Evolutionary conservation across 2,797 vertebrate genomes (phyloP).

Genomic region (Toxotes lorentzi): DNA sequence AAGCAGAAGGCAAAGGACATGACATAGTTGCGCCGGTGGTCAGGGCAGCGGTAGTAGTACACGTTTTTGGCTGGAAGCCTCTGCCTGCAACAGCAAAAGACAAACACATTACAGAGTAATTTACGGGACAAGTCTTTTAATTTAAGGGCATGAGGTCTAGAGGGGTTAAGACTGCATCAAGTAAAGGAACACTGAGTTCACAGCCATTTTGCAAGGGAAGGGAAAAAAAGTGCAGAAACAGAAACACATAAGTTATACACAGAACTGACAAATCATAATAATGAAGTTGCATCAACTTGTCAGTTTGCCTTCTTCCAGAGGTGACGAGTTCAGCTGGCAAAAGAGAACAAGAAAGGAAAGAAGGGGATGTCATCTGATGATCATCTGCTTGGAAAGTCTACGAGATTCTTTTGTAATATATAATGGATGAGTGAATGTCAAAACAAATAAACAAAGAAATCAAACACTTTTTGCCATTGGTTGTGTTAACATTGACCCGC

Average conservation of each 20-base stretch:
- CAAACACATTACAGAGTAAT: slow-evolving; percentile 15
- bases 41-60: slow-evolving; percentile 97
- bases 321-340: slow-evolving; percentile 9
- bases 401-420: not conserved
- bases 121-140: slow-evolving; percentile 8
- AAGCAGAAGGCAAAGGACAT: slow-evolving; percentile 99
- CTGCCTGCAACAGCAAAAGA: slow-evolving; percentile 88
- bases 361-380: slow-evolving; percentile 1
- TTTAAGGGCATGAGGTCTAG: not conserved
- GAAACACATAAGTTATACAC: slow-evolving; percentile 8
- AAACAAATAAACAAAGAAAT: slow-evolving; percentile 7
- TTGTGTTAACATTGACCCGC: not conserved
- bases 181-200: slow-evolving; percentile 4
- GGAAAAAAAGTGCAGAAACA: slow-evolving; percentile 20
- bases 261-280: slow-evolving; percentile 28
- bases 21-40: slow-evolving; percentile 97
- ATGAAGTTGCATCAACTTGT: slow-evolving; percentile 42
- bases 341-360: slow-evolving; percentile 14
- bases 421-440: not conserved
- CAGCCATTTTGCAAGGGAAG: slow-evolving; percentile 3
- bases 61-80: slow-evolving; percentile 96
- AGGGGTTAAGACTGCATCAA: not conserved
- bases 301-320: not conserved
- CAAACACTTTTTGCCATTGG: not conserved
- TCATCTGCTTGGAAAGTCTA: slow-evolving; percentile 6